Conservation (phyloP, 2,888 invertebrate genomes). For the Elegia similella region DNA sequence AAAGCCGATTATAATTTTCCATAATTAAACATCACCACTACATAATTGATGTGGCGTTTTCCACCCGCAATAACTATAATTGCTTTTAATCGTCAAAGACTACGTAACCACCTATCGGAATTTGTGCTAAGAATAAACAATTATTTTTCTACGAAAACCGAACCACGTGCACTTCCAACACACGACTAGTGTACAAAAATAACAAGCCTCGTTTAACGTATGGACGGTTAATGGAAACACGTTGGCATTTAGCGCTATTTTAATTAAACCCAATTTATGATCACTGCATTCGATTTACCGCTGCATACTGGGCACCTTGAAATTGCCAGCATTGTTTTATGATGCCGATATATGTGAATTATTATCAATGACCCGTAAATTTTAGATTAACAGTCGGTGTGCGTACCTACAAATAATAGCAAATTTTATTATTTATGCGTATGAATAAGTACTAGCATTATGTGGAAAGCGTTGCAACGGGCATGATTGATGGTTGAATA, state of each 20-base stretch:
- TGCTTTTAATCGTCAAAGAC: conserved; percentile 3
- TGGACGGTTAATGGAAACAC: conserved; percentile 43
- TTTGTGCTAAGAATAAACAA: conserved; percentile 27
- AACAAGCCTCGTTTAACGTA: conserved; percentile 26
- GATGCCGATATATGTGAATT: conserved; percentile 23
- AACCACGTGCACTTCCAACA: conserved; percentile 27
- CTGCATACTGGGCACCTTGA: conserved; percentile 29
- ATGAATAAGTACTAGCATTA: conserved; percentile 2
- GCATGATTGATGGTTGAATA: conserved; percentile 13
- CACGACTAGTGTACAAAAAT: conserved; percentile 29
- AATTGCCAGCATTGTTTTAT: conserved; percentile 32
- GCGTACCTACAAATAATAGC: conserved; percentile 5
- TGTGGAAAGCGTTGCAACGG: neutral
- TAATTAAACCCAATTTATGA: conserved; percentile 48
- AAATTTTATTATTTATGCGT: conserved; percentile 7
- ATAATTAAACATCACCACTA: neutral
- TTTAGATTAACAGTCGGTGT: conserved; percentile 14
- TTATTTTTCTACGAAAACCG: conserved; percentile 34
- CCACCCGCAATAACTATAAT: neutral
- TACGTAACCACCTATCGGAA: conserved; percentile 20
- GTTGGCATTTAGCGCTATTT: conserved; percentile 47
- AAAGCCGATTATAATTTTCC: too few relatives aligned
- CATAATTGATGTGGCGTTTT: neutral
- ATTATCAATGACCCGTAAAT: conserved; percentile 22
- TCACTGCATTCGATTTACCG: conserved; percentile 31